Evolutionary conservation across 2,113 vertebrate species (phyloP).

Genomic region (Anolis sagrei): DNA sequence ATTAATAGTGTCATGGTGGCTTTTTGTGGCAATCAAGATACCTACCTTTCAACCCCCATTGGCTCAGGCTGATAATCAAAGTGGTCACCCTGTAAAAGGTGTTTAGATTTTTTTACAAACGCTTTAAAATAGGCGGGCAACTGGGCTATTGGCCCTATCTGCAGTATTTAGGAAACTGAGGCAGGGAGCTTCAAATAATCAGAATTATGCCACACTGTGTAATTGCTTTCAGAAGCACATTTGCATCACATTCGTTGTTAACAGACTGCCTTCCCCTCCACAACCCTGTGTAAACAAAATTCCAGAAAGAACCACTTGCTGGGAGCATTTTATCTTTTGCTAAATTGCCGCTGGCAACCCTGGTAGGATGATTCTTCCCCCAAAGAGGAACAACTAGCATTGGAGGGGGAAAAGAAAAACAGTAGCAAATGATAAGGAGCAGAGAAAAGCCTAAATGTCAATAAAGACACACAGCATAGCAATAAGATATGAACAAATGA

Average conservation of each 20-base stretch:
- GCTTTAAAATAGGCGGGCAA: not conserved
- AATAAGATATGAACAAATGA: not conserved
- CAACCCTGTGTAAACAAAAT: slow-evolving; percentile 56
- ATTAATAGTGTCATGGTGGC: not conserved
- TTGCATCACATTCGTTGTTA: not conserved
- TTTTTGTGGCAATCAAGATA: not conserved
- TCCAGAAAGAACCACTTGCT: slow-evolving; percentile 54
- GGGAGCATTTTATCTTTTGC: slow-evolving; percentile 64
- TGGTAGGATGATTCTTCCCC: not conserved
- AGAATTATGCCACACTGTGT: not conserved
- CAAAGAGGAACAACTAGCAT: slow-evolving; percentile 23
- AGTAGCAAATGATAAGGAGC: not conserved
- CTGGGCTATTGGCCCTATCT: not conserved
- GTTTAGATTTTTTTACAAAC: slow-evolving; percentile 16
- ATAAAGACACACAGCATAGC: not conserved
- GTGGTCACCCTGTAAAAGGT: not conserved
- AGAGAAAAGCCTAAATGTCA: not conserved
- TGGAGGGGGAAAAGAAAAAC: not conserved
- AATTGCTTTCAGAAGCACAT: accelerated
- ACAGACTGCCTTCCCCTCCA: slow-evolving; percentile 17
- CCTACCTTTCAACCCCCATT: slow-evolving; percentile 7
- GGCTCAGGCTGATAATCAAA: not conserved
- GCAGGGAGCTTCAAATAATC: not conserved
- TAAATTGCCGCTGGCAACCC: slow-evolving; percentile 21
- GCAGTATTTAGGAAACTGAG: slow-evolving; percentile 7